Evolutionary conservation across 2,113 vertebrate species (phyloP).

Genomic region (Taurulus bubalis): DNA sequence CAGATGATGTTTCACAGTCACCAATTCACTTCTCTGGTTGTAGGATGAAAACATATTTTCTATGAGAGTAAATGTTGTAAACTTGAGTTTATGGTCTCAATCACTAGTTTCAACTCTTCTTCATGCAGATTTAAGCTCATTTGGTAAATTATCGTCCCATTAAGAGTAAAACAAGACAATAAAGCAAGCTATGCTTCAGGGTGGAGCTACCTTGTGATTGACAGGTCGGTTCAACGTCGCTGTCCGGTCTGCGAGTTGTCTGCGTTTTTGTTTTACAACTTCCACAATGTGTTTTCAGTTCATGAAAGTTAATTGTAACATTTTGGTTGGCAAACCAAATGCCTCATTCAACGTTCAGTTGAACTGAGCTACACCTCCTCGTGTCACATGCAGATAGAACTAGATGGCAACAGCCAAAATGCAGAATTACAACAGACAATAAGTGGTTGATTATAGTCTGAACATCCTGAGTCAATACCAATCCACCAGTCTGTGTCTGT

Average conservation of each 20-base stretch:
- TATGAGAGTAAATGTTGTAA: too few relatives aligned
- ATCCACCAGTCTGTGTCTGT: conserved; percentile 18
- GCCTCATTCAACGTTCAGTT: not conserved
- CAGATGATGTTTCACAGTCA: conserved; percentile 4
- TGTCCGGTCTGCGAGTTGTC: too few relatives aligned
- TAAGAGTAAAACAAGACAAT: too few relatives aligned
- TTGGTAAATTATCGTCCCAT: too few relatives aligned
- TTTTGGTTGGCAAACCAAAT: not conserved
- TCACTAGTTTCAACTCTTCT: too few relatives aligned
- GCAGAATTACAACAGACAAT: not conserved
- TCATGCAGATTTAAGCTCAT: too few relatives aligned
- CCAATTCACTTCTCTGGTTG: not conserved
- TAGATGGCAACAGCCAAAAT: not conserved
- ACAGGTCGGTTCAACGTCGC: too few relatives aligned
- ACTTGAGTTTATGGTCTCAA: too few relatives aligned
- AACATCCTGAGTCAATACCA: not conserved
- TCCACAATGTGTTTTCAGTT: not conserved
- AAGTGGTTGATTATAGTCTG: conserved; percentile 7
- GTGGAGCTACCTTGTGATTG: too few relatives aligned
- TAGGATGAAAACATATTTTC: too few relatives aligned
- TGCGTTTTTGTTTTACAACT: too few relatives aligned
- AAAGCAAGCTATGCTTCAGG: too few relatives aligned
- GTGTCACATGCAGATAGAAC: not conserved
- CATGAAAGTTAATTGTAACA: not conserved
- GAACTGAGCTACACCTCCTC: not conserved